Base-by-base conservation (phyloP, 2,113 vertebrate genomes). In the Labrus mixtus region DNA sequence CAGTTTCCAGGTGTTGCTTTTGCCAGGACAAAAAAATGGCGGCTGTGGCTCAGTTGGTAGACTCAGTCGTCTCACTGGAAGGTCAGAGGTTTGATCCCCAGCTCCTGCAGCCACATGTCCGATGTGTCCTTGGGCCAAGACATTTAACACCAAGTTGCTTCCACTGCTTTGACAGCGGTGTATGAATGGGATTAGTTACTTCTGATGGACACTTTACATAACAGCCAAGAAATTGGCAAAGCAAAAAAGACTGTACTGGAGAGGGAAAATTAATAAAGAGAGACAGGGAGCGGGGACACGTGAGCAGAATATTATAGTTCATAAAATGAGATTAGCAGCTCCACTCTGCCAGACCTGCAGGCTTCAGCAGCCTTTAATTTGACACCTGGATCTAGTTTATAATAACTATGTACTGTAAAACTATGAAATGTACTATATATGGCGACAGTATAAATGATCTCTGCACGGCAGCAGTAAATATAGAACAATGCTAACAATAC, bases 361-460 rank as follows among this genome's bases (percentile, higher is more conserved):
- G 57, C 69, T 45, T 29, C 3, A 16, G 55, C 25, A 7, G 22
- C 36, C 15, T 64, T 48, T 65, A 23, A 57, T 60, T 41, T 82
- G 53, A 67, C 50, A 77, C 23, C 79, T 82, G 79, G 56, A 25
- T 82, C 48, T 36, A 48, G 29, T 72, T 68, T 12, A 62, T 50
- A 67, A 41, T 41, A 53, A 41, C 10, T 1, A 36, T 6, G 17
- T 54, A 6, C 55, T 46, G 25, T 25, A 20, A 29, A 43, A 64
- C 20, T 50, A 22, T 76, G 7, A 76, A 72, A 50, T 61, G 55
- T 37, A 3, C 59, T 64, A 45, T 76, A 76, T 43, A 60, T 48
- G 63, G 61, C 13, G 1, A 13, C 41, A 41, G 29, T 23, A 3
- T 33, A 66, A 12, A 8, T 54, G 19, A 43, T 51, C 6, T 20